Conservation (phyloP, 2,888 invertebrate genomes). For the Drosophila paracracens region DNA sequence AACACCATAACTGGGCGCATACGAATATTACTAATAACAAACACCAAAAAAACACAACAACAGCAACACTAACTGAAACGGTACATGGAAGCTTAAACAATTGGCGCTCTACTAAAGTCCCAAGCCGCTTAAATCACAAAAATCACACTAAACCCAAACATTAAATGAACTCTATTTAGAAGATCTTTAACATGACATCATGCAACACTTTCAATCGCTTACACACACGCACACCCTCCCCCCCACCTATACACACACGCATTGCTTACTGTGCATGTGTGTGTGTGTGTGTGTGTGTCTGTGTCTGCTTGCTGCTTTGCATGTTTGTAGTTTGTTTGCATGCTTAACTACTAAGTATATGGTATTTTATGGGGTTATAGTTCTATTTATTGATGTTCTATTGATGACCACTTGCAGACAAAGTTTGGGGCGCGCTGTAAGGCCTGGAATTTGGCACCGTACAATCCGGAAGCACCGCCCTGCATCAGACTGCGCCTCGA, state of each 20-base stretch:
- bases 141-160: constrained; percentile 29
- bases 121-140: constrained; percentile 9
- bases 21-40: constrained; percentile 31
- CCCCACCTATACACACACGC: constrained; percentile 8
- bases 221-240: constrained; percentile 5
- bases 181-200: constrained; percentile 12
- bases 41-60: constrained; percentile 22
- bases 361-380: neutral
- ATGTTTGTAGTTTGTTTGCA: constrained; percentile 50
- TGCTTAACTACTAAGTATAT: constrained; percentile 14
- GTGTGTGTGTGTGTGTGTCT: constrained; percentile 31
- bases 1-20: constrained; percentile 28
- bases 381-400: constrained; percentile 22
- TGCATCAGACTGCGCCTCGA: constrained; percentile 88
- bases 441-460: constrained; percentile 91
- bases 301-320: constrained; percentile 64
- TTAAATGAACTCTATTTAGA: constrained; percentile 15
- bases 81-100: constrained; percentile 19
- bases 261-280: constrained; percentile 22
- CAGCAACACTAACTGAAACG: constrained; percentile 33
- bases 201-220: constrained; percentile 8
- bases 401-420: constrained; percentile 86
- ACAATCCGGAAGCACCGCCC: constrained; percentile 86
- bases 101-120: constrained; percentile 34
- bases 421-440: constrained; percentile 93